These are phyloP conservation scores for Hemiprocne comata DNA, from an alignment of 2,113 vertebrate species.

Conservation along the genomic window DNA sequence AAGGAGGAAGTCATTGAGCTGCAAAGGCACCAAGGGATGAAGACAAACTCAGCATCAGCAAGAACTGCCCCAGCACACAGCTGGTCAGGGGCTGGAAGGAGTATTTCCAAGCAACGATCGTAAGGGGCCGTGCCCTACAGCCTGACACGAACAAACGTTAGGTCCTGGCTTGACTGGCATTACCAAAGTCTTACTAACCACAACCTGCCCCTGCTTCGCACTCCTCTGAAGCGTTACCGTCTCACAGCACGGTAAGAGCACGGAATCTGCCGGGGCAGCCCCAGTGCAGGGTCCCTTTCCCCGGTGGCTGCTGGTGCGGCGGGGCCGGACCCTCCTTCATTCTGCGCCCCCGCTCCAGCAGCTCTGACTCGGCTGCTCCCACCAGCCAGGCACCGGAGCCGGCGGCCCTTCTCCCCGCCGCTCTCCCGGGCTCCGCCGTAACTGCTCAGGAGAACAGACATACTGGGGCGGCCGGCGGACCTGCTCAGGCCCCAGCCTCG, in stretches of 20 bases:
- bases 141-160: too few relatives aligned
- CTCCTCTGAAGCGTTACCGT: fast-evolving
- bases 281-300: too few relatives aligned
- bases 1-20: neutral
- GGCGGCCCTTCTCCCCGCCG: too few relatives aligned
- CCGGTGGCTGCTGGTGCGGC: too few relatives aligned
- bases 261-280: too few relatives aligned
- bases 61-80: neutral
- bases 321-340: too few relatives aligned
- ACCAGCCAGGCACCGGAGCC: neutral
- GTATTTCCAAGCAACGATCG: neutral
- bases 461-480: too few relatives aligned
- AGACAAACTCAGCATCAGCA: neutral
- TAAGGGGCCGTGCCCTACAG: neutral
- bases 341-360: neutral
- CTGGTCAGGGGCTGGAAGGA: neutral
- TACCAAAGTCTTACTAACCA: fast-evolving
- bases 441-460: neutral
- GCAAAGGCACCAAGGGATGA: neutral
- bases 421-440: too few relatives aligned
- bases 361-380: neutral
- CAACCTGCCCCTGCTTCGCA: neutral
- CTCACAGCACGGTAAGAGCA: neutral
- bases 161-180: too few relatives aligned
- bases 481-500: too few relatives aligned